A percentile compares a stretch with the other conserved stretches of the same genome.
Evolutionary conservation across 2,797 vertebrate species (phyloP).

Genomic region (Darevskia nairensis): DNA sequence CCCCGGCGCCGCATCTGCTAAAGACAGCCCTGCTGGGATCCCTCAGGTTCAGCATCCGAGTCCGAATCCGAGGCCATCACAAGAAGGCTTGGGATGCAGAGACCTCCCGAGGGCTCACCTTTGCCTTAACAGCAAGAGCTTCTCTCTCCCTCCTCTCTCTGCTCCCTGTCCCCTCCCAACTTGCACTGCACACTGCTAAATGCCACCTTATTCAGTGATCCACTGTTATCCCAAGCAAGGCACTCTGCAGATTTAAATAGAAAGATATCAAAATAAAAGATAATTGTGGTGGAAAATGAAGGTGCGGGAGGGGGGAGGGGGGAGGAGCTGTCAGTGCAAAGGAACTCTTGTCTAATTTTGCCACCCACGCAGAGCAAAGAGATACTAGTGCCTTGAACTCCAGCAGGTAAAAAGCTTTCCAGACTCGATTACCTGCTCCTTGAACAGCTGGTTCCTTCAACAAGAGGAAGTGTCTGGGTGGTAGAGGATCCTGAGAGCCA

Average conservation of each 20-base stretch:
- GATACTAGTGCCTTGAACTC: slow-evolving; percentile 66
- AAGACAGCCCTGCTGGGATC: too few relatives aligned
- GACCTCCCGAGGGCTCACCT: slow-evolving; percentile 1
- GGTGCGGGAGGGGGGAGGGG: slow-evolving; percentile 26
- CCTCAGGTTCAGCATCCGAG: too few relatives aligned
- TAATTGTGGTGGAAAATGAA: slow-evolving; percentile 73
- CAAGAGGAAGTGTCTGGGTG: slow-evolving; percentile 58
- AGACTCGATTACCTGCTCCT: slow-evolving; percentile 63
- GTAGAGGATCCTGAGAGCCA: slow-evolving; percentile 41
- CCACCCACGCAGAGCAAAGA: slow-evolving; percentile 69
- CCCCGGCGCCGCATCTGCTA: too few relatives aligned
- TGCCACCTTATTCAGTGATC: slow-evolving; percentile 22
- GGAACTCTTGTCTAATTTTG: slow-evolving; percentile 72
- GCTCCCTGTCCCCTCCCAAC: background rate
- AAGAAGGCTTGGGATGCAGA: too few relatives aligned
- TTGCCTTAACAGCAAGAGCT: background rate
- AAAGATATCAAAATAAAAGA: slow-evolving; percentile 75
- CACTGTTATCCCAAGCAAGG: background rate
- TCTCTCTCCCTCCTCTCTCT: accelerated
- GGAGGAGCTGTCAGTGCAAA: slow-evolving; percentile 36
- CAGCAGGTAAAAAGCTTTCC: slow-evolving; percentile 64
- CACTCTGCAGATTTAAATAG: slow-evolving; percentile 69
- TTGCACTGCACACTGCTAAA: accelerated
- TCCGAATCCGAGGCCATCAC: too few relatives aligned
- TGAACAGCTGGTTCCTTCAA: slow-evolving; percentile 60